phyloP scores from a whole-genome alignment of 2,113 vertebrate genomes.

The Hymenochirus boettgeri region DNA sequence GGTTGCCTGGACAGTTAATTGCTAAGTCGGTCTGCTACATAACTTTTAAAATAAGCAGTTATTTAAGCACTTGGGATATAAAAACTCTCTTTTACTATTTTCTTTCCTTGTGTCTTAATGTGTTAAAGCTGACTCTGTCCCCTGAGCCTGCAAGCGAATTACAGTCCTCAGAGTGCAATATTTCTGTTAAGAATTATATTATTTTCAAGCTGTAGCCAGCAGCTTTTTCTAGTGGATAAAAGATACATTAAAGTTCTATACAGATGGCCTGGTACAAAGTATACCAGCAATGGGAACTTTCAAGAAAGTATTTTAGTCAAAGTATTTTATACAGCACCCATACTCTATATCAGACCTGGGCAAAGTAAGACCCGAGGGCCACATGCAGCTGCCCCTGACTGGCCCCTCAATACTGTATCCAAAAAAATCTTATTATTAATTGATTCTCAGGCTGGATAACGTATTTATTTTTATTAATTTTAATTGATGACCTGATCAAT shows the following conservation, averaged over 20 bases:
- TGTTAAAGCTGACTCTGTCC: conserved; percentile 1
- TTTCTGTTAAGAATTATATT: conserved; percentile 4
- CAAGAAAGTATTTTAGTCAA: neutral
- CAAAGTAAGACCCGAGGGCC: too few relatives aligned
- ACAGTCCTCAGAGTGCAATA: neutral
- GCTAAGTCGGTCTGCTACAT: conserved; percentile 1
- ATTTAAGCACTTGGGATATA: conserved; percentile 8
- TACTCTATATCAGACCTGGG: too few relatives aligned
- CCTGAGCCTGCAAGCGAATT: conserved; percentile 3
- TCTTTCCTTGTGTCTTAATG: conserved; percentile 5
- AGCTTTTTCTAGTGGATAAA: conserved; percentile 2
- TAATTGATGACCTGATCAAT: too few relatives aligned
- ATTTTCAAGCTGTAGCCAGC: neutral
- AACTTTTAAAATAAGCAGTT: conserved; percentile 13
- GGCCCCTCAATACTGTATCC: too few relatives aligned
- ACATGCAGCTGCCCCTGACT: too few relatives aligned
- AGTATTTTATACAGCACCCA: too few relatives aligned
- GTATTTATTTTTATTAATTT: too few relatives aligned
- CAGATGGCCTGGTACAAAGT: neutral
- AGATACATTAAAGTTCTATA: neutral
- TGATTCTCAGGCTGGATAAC: too few relatives aligned
- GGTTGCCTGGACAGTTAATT: neutral
- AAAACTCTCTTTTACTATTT: neutral
- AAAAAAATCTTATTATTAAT: too few relatives aligned
- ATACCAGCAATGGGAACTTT: neutral